Percentiles rank a stretch among this genome's conserved stretches.
These are phyloP conservation scores for Sebastes cheni DNA, from an alignment of 2,797 vertebrate genomes.

Conservation along the genomic window DNA sequence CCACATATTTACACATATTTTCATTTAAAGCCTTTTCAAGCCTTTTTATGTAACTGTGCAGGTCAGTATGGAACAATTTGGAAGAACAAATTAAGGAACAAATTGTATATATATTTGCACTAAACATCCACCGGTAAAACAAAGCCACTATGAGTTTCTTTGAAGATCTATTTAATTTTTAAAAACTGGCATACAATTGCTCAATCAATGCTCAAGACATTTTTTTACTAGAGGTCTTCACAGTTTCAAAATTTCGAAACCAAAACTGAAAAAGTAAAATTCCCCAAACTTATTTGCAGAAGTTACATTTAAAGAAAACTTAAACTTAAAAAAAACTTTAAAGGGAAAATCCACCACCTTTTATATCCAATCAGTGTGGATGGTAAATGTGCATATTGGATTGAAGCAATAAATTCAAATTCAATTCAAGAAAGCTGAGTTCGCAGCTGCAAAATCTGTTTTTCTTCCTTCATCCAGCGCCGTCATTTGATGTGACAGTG, in stretches of 20 bases:
- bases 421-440: background rate
- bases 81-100: background rate
- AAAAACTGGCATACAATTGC: background rate
- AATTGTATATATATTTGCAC: background rate
- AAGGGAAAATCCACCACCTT: background rate
- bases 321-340: background rate
- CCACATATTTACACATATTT: background rate
- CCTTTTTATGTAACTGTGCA: background rate
- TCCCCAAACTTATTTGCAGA: background rate
- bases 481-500: background rate
- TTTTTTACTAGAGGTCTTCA: no score
- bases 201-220: background rate
- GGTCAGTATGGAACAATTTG: slow-evolving; percentile 1
- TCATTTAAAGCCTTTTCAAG: background rate
- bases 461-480: background rate
- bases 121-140: background rate
- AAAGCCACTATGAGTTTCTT: background rate
- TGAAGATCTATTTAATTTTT: background rate
- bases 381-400: background rate
- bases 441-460: background rate
- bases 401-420: background rate
- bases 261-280: no score
- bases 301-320: background rate
- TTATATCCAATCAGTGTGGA: background rate
- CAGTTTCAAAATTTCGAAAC: no score